Evolutionary conservation across 64 coral and sea anemone species (phyloP), one percentile per base, ranked within the genome.

Genomic region (Stylophora pistillata): DNA sequence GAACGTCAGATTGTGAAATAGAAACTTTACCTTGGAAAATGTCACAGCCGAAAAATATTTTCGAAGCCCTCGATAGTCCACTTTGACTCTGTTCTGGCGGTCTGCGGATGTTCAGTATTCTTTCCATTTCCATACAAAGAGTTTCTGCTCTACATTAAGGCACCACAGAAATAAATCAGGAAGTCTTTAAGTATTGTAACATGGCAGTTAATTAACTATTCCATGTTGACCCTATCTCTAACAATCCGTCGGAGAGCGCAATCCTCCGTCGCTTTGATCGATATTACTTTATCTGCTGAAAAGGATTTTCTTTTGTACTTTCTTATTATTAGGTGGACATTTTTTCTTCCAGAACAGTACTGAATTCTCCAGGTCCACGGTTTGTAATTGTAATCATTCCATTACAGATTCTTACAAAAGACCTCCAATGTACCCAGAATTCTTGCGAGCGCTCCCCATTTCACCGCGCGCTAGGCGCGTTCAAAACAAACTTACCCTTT

Each of bases 1-100:
- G 26, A 16, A 74, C 16, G 10, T 32, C 20, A 9, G 15, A 31
- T 61, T 81, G 28, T 78, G 31, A 64, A 66, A 30, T 47, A 20
- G 3, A 76, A 76, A 41, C 73, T 76, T 79, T 86, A 92, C 90
- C 90, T 92, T 92, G 90, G 64, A 92, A 92, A 69, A 92, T 92
- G 79, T 92, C 90, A 21, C 83, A 74, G 13, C 90, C 90, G 23
- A 92, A 86, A 59, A 92, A 92, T 56, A 92, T 86, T 62, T 92
- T 92, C 15, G 90, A 92, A 2, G 75, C 90, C 18, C 61, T 86
- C 13, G 90, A 92, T 26, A 92, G 33, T 4, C 81, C 90, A 18
- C 34, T 34, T 75, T 87, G 85, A 11, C 70, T 74, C 55, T 92
- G 90, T 15, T 58, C 26, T 11, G 53, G 52, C 30, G 90, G 90